These are phyloP conservation scores for Coracias cyanogaster DNA, from an alignment of 2,797 vertebrate species.

Conservation along the genomic window DNA sequence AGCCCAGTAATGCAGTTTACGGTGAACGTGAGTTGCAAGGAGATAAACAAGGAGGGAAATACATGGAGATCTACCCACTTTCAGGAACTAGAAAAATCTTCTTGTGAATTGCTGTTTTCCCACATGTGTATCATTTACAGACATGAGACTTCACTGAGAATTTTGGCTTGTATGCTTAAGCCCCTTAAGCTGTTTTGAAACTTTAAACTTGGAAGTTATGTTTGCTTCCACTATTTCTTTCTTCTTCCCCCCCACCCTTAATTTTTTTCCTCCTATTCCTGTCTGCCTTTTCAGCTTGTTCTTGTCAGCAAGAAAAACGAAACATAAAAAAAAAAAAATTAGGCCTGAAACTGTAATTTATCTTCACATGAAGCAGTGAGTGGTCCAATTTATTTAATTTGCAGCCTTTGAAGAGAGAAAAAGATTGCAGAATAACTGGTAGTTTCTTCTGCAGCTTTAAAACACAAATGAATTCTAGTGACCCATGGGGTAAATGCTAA, in stretches of 20 bases:
- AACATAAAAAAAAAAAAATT: background rate
- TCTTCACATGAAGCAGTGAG: background rate
- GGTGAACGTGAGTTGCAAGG: background rate
- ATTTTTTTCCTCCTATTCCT: background rate
- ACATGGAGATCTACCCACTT: background rate
- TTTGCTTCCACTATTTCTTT: background rate
- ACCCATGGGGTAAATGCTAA: background rate
- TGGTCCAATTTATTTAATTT: slow-evolving; percentile 1
- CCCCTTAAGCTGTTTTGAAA: background rate
- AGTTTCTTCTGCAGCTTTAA: slow-evolving; percentile 3
- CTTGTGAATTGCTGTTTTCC: background rate
- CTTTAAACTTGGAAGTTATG: background rate
- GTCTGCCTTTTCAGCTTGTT: background rate
- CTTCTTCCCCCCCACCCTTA: background rate
- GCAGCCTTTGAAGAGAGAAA: background rate
- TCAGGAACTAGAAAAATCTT: slow-evolving; percentile 16
- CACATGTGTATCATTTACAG: background rate
- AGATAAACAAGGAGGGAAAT: slow-evolving; percentile 44
- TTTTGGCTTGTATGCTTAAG: background rate
- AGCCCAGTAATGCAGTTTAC: background rate
- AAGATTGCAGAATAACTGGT: background rate
- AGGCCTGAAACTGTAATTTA: background rate
- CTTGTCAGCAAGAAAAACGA: background rate
- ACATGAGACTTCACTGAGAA: background rate
- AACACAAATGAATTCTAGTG: background rate